Evolutionary conservation across 2,113 vertebrate genomes (phyloP).

Genomic region (Lepidothrix coronata): DNA sequence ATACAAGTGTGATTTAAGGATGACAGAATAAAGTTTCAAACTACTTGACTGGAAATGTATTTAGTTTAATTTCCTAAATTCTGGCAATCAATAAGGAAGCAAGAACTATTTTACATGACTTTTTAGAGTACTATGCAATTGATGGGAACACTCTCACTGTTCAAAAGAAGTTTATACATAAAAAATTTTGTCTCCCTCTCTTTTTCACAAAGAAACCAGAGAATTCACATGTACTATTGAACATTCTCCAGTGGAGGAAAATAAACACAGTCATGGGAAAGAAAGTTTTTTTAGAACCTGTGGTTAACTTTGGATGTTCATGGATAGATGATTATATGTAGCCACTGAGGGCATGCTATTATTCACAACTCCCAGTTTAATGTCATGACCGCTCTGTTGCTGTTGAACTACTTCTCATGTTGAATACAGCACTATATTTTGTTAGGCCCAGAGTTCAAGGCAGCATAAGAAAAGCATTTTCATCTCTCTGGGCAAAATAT

Average conservation of each 20-base stretch:
- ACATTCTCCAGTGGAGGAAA: not conserved
- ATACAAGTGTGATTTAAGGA: not conserved
- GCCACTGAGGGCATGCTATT: not conserved
- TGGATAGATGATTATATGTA: not conserved
- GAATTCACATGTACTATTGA: not conserved
- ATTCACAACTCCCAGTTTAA: not conserved
- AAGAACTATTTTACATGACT: not conserved
- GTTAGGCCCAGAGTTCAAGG: not conserved
- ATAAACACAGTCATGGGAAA: not conserved
- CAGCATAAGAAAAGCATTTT: not conserved
- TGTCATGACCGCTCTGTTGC: rapidly evolving
- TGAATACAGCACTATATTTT: not conserved
- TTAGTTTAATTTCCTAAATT: not conserved
- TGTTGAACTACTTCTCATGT: not conserved
- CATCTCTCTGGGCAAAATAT: not conserved
- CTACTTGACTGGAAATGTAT: not conserved
- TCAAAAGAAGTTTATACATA: not conserved
- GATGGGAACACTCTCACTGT: not conserved
- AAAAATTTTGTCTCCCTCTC: not conserved
- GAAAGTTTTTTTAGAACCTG: not conserved
- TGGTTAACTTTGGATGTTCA: not conserved
- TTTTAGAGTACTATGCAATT: not conserved
- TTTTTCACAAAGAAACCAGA: not conserved
- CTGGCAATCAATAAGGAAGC: not conserved
- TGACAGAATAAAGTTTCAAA: not conserved